phyloP scores from a whole-genome alignment of 1,140 invertebrate genomes.

The Pinna nobilis region DNA sequence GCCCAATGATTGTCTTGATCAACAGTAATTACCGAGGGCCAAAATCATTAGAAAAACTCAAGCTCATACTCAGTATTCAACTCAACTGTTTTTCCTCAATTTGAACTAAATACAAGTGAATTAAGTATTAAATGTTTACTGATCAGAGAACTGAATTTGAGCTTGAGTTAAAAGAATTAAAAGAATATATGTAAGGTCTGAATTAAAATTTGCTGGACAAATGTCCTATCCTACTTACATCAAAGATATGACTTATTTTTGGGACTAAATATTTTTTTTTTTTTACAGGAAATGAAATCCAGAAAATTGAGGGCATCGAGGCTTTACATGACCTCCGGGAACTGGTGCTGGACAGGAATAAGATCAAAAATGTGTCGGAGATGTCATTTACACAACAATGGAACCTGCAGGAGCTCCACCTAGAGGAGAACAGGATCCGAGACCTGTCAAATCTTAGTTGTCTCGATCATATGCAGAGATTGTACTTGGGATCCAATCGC shows the following conservation, averaged over 20 bases:
- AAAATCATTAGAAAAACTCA: too few relatives aligned
- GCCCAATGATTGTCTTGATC: too few relatives aligned
- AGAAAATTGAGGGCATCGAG: conserved; percentile 72
- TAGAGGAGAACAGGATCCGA: conserved; percentile 74
- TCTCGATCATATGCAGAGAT: conserved; percentile 69
- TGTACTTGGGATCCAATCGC: conserved; percentile 74
- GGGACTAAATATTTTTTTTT: not conserved
- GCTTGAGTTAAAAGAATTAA: too few relatives aligned
- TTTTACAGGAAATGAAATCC: conserved; percentile 72
- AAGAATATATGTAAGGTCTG: too few relatives aligned
- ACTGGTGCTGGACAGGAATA: conserved; percentile 74
- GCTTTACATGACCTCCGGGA: conserved; percentile 71
- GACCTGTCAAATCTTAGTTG: conserved; percentile 64
- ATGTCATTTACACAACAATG: conserved; percentile 69
- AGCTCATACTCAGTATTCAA: too few relatives aligned
- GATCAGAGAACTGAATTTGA: too few relatives aligned
- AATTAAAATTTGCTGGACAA: too few relatives aligned
- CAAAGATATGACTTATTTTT: not conserved
- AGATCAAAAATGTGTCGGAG: conserved; percentile 70
- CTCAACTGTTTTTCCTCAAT: too few relatives aligned
- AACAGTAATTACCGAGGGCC: too few relatives aligned
- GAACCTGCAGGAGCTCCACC: conserved; percentile 73
- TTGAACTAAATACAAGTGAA: too few relatives aligned
- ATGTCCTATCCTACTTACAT: too few relatives aligned
- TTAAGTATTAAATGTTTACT: too few relatives aligned